Evolutionary conservation across 1,140 invertebrate genomes (phyloP).

Genomic region (Pissodes strobi): DNA sequence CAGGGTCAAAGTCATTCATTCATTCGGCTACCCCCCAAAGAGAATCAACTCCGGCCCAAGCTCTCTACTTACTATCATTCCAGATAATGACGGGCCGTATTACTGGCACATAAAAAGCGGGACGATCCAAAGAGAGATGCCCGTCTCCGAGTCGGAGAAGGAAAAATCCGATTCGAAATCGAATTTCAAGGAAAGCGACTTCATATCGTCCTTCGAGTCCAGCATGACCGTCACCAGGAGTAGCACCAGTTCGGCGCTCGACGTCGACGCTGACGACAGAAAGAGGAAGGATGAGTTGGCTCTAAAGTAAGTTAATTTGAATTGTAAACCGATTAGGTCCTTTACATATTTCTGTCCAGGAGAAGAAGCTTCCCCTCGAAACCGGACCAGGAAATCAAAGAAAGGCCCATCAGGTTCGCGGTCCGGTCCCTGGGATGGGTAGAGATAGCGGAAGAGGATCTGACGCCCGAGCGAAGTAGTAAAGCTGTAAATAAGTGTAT

Average conservation of each 20-base stretch:
- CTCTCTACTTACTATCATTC: too few relatives aligned
- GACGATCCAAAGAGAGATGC: constrained; percentile 91
- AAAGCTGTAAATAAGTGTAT: constrained; percentile 97
- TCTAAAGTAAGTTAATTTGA: constrained; percentile 76
- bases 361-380: constrained; percentile 79
- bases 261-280: constrained; percentile 70
- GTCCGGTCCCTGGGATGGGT: constrained; percentile 92
- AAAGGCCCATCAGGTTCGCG: constrained; percentile 81
- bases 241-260: constrained; percentile 77
- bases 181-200: constrained; percentile 61
- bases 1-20: too few relatives aligned
- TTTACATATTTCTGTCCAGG: constrained; percentile 57
- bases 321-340: too few relatives aligned
- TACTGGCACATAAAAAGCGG: constrained; percentile 99
- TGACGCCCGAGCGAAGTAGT: constrained; percentile 91
- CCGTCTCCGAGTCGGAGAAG: constrained; percentile 60
- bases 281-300: constrained; percentile 73
- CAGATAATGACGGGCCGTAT: constrained; percentile 91
- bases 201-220: constrained; percentile 56
- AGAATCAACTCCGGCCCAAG: too few relatives aligned
- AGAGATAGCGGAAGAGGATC: constrained; percentile 90
- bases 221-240: constrained; percentile 66
- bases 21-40: too few relatives aligned
- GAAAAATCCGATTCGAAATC: constrained; percentile 57
- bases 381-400: constrained; percentile 70